Evolutionary conservation across 2,113 vertebrate species (phyloP).

Genomic region (Zingel zingel): DNA sequence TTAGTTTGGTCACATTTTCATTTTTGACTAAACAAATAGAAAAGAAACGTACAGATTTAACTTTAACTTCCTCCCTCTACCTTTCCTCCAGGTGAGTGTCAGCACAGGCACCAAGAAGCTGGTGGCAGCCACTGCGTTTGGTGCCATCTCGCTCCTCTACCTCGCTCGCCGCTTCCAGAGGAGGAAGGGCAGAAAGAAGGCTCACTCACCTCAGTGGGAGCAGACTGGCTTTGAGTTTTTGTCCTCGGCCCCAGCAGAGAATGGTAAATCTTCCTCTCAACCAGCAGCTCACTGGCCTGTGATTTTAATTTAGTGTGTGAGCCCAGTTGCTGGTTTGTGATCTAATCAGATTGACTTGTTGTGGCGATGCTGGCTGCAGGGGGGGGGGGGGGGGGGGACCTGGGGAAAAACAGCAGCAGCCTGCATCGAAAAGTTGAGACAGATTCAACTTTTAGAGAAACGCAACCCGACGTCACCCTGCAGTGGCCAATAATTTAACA

Average conservation of each 20-base stretch:
- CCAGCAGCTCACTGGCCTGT: conserved; percentile 7
- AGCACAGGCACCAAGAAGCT: conserved; percentile 91
- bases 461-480: too few relatives aligned
- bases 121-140: conserved; percentile 89
- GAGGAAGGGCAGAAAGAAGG: conserved; percentile 89
- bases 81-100: conserved; percentile 86
- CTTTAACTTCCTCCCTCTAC: neutral
- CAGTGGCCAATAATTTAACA: too few relatives aligned
- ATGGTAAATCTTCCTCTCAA: conserved; percentile 78
- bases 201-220: conserved; percentile 84
- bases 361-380: too few relatives aligned
- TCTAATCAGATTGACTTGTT: neutral
- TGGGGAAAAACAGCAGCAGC: too few relatives aligned
- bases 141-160: conserved; percentile 91
- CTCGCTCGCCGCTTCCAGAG: conserved; percentile 94
- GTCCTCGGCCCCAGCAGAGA: conserved; percentile 82
- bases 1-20: neutral
- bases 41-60: neutral
- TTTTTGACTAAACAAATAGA: neutral
- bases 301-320: neutral
- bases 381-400: too few relatives aligned
- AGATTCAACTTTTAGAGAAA: too few relatives aligned
- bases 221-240: conserved; percentile 84
- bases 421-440: too few relatives aligned
- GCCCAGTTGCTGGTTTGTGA: conserved; percentile 12